These are phyloP conservation scores for Trissolcus brochymenae DNA, from an alignment of 2,888 invertebrate species.

Conservation along the genomic window DNA sequence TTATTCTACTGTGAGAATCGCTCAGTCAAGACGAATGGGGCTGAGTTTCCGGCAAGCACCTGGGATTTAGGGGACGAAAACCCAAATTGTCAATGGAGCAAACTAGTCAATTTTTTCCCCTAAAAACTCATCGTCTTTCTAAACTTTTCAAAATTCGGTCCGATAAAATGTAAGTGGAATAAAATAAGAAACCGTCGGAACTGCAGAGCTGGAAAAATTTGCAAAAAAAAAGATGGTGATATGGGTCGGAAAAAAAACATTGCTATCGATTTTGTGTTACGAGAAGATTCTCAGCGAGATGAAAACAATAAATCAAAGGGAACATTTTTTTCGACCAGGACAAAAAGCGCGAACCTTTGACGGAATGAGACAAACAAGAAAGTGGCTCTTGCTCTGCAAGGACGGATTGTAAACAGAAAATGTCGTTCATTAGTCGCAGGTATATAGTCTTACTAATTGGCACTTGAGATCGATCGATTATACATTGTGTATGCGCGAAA, in stretches of 20 bases:
- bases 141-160: not conserved
- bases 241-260: conserved; percentile 3
- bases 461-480: conserved; percentile 52
- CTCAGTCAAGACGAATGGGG: conserved; percentile 26
- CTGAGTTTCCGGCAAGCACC: conserved; percentile 20
- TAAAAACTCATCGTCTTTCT: not conserved
- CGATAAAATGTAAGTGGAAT: not conserved
- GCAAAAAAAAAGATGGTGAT: conserved; percentile 9
- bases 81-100: conserved; percentile 1
- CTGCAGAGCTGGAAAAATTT: not conserved
- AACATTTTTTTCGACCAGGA: conserved; percentile 23
- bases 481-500: conserved; percentile 35
- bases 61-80: conserved; percentile 9
- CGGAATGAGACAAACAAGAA: conserved; percentile 24
- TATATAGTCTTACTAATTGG: conserved; percentile 52
- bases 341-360: conserved; percentile 35
- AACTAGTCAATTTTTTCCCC: not conserved
- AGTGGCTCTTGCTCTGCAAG: conserved; percentile 36
- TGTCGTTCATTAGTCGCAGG: conserved; percentile 44
- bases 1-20: conserved; percentile 23
- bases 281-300: conserved; percentile 23
- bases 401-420: conserved; percentile 52
- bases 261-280: conserved; percentile 9
- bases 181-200: too few species aligned
- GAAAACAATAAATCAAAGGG: conserved; percentile 22